Percentiles rank a stretch among this genome's conserved stretches.
These are phyloP conservation scores for Heliangelus exortis DNA, from an alignment of 2,797 vertebrate species.

Conservation along the genomic window DNA sequence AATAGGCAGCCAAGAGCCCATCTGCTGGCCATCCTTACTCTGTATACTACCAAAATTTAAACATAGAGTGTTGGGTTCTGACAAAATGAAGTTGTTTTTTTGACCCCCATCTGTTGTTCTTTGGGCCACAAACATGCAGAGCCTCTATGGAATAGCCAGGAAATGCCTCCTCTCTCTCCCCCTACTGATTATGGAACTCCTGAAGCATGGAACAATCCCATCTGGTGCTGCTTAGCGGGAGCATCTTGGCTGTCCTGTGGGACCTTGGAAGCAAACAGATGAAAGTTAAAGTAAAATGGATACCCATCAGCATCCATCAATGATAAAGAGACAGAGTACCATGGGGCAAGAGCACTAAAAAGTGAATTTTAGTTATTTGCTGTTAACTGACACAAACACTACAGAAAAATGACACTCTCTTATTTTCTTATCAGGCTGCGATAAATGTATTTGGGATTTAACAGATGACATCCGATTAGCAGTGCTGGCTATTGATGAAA, in stretches of 20 bases:
- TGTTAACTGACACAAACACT: background rate
- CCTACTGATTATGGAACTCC: background rate
- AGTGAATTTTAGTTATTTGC: background rate
- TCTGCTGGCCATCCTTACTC: background rate
- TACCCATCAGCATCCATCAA: background rate
- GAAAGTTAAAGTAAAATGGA: background rate
- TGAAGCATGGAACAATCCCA: background rate
- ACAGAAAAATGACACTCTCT: background rate
- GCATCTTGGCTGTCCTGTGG: background rate
- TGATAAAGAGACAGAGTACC: background rate
- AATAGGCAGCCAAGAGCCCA: background rate
- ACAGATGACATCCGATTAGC: conserved; percentile 88
- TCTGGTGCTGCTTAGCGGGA: conserved; percentile 27
- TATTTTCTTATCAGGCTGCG: conserved; percentile 84
- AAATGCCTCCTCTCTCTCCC: conserved; percentile 16
- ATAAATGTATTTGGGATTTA: conserved; percentile 95
- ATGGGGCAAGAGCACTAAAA: background rate
- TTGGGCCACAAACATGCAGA: background rate
- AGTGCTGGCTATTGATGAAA: conserved; percentile 86
- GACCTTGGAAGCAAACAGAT: background rate
- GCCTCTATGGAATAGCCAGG: conserved; percentile 35
- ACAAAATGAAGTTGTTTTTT: background rate
- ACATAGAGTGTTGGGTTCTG: background rate
- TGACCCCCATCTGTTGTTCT: background rate
- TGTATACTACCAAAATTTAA: background rate